Percentiles rank a stretch among this genome's conserved stretches.
These are phyloP conservation scores for Gambelia wislizenii DNA, from an alignment of 2,797 vertebrate genomes.

Conservation along the genomic window DNA sequence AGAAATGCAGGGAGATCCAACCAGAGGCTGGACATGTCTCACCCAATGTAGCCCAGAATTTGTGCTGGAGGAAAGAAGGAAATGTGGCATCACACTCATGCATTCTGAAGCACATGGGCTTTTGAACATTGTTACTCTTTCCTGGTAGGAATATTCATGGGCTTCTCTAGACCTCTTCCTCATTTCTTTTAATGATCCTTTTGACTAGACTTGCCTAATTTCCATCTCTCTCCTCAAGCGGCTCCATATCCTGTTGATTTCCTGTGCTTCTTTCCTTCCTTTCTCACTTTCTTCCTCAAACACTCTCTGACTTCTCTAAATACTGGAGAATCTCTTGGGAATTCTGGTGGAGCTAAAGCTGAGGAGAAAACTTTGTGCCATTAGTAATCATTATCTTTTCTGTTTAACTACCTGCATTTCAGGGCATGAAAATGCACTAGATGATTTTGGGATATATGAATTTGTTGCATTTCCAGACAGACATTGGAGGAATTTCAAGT, in stretches of 20 bases:
- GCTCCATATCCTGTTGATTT: not conserved
- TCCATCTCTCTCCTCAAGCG: not conserved
- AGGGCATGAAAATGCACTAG: too few species aligned
- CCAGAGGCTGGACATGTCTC: not conserved
- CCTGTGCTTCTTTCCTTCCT: not conserved
- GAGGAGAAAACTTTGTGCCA: not conserved
- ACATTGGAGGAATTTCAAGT: too few species aligned
- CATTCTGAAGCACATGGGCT: too few species aligned
- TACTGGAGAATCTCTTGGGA: not conserved
- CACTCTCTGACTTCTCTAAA: too few species aligned
- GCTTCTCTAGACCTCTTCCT: not conserved
- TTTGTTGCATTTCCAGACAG: too few species aligned
- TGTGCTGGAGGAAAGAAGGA: not conserved
- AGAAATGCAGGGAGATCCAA: too few species aligned
- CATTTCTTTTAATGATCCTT: not conserved
- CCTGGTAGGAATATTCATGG: not conserved
- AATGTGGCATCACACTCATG: not conserved
- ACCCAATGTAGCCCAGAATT: not conserved
- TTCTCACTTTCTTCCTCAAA: not conserved
- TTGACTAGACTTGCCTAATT: not conserved
- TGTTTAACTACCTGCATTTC: slow-evolving; percentile 50
- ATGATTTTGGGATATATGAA: too few species aligned
- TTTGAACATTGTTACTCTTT: not conserved
- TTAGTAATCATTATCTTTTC: not conserved
- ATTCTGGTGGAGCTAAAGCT: not conserved